A percentile compares a stretch with the other conserved stretches of the same genome.
These are phyloP conservation scores for Embidobia sp. DNA, from an alignment of 2,888 invertebrate genomes.

Conservation along the genomic window DNA sequence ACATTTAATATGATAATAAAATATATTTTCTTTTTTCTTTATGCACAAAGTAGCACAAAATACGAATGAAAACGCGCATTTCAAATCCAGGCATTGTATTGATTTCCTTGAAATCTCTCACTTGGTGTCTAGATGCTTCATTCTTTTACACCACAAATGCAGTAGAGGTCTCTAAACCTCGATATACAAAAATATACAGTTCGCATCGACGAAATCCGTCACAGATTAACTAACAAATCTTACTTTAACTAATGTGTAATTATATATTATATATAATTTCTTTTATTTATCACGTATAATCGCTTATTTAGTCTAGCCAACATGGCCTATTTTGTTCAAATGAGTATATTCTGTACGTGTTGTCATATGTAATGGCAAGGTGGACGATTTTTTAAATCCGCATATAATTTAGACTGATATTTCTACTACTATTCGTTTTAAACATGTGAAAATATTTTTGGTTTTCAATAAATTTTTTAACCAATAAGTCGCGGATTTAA, in stretches of 20 bases:
- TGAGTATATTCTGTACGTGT: conserved; percentile 55
- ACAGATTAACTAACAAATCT: conserved; percentile 57
- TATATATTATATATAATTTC: conserved; percentile 70
- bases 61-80: conserved; percentile 49
- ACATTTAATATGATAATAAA: conserved; percentile 7
- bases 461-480: neutral
- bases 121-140: conserved; percentile 73
- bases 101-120: conserved; percentile 68
- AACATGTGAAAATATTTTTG: too few relatives aligned
- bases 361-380: conserved; percentile 46
- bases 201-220: conserved; percentile 61
- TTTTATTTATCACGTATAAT: conserved; percentile 71
- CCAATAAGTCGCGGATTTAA: conserved; percentile 3
- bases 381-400: conserved; percentile 34
- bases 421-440: too few relatives aligned
- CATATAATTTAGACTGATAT: too few relatives aligned
- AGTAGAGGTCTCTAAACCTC: conserved; percentile 69
- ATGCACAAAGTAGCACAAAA: conserved; percentile 54
- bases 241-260: conserved; percentile 43
- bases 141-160: conserved; percentile 76
- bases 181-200: conserved; percentile 80
- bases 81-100: conserved; percentile 50
- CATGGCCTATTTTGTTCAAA: conserved; percentile 45
- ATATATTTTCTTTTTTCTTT: neutral
- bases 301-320: conserved; percentile 58